Evolutionary conservation across 2,113 vertebrate species (phyloP).

Genomic region (Silurus glanis): DNA sequence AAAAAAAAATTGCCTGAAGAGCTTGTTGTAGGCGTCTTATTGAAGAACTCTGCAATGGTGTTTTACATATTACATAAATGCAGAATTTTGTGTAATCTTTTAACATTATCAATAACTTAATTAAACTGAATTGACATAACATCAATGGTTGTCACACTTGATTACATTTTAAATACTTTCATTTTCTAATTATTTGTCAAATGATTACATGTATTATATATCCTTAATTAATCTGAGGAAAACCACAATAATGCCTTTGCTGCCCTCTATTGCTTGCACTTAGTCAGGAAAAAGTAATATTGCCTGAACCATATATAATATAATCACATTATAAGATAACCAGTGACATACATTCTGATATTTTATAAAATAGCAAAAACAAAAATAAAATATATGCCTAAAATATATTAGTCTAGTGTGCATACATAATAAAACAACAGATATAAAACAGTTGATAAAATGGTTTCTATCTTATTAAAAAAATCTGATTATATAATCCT

Average conservation of each 20-base stretch:
- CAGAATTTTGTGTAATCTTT: neutral
- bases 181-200: neutral
- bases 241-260: conserved; percentile 40
- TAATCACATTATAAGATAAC: neutral
- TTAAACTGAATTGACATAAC: neutral
- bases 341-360: neutral
- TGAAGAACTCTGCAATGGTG: neutral
- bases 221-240: neutral
- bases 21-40: neutral
- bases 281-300: conserved; percentile 12
- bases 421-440: neutral
- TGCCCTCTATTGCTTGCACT: conserved; percentile 69
- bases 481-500: neutral
- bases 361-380: neutral
- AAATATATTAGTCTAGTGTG: neutral
- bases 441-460: neutral
- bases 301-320: neutral
- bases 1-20: too few relatives aligned
- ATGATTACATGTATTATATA: neutral
- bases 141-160: neutral
- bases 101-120: neutral
- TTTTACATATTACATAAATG: neutral
- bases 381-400: neutral
- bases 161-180: neutral
- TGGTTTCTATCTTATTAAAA: neutral